A percentile compares a stretch with the other conserved stretches of the same genome.
Conservation (phyloP, 1,140 invertebrate species). For the Musca vetustissima region DNA sequence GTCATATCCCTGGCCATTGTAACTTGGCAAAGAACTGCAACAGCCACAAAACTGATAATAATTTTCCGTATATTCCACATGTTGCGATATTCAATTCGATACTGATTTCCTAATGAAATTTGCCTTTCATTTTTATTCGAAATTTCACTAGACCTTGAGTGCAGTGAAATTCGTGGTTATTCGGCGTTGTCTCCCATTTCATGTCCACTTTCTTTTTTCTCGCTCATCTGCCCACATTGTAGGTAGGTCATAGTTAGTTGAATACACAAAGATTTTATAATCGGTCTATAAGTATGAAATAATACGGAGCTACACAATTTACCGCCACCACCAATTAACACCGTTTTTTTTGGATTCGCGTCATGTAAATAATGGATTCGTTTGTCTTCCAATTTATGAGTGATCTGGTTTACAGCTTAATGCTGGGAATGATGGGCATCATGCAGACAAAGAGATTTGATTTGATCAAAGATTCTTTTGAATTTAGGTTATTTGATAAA, state of each 20-base stretch:
- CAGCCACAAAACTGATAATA: background rate
- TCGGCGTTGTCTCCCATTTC: conserved; percentile 1
- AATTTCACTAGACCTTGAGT: background rate
- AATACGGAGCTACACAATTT: too few relatives aligned
- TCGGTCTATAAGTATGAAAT: background rate
- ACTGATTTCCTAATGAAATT: background rate
- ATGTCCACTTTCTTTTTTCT: conserved; percentile 15
- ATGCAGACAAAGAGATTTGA: too few relatives aligned
- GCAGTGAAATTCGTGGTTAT: background rate
- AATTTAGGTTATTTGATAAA: too few relatives aligned
- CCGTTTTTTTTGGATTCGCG: too few relatives aligned
- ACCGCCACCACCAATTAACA: too few relatives aligned
- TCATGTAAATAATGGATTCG: too few relatives aligned
- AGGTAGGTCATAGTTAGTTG: too few relatives aligned
- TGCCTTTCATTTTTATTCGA: conserved; percentile 4
- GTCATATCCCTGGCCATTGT: background rate
- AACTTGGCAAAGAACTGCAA: background rate
- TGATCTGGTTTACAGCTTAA: too few relatives aligned
- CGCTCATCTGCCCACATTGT: background rate
- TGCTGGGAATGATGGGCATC: too few relatives aligned
- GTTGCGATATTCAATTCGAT: background rate
- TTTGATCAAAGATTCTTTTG: too few relatives aligned
- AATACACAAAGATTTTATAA: conserved; percentile 16
- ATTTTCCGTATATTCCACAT: conserved; percentile 10
- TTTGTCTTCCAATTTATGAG: too few relatives aligned